Percentiles rank a stretch among this genome's conserved stretches.
These are phyloP conservation scores for Nanorana parkeri DNA, from an alignment of 2,113 vertebrate genomes.

Conservation along the genomic window DNA sequence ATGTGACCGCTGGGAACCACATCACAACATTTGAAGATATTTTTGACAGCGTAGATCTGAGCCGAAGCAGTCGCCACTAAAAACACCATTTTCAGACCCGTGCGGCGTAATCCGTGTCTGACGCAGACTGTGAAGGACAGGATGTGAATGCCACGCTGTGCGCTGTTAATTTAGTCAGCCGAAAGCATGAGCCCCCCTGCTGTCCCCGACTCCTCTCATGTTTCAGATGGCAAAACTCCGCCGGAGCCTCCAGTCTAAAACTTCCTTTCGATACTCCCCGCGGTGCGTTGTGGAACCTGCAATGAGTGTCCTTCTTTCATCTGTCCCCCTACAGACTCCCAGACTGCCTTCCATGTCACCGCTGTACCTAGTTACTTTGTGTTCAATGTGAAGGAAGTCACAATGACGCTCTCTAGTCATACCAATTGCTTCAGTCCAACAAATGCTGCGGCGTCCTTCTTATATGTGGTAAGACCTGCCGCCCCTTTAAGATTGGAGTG, in stretches of 20 bases:
- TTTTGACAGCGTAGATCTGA: background rate
- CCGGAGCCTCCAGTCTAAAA: slow-evolving; percentile 2
- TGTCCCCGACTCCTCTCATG: slow-evolving; percentile 32
- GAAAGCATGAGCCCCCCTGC: slow-evolving; percentile 49
- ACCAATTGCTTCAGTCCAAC: background rate
- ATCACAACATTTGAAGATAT: too few relatives aligned
- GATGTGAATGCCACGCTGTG: slow-evolving; percentile 44
- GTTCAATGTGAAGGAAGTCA: background rate
- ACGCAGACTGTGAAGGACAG: slow-evolving; percentile 27
- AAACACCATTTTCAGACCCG: background rate
- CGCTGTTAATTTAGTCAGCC: slow-evolving; percentile 53
- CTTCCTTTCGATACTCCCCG: slow-evolving; percentile 26
- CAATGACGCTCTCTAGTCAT: background rate
- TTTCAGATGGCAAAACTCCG: slow-evolving; percentile 34
- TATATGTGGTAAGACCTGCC: background rate
- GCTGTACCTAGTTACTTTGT: slow-evolving; percentile 1
- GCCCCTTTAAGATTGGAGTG: too few relatives aligned
- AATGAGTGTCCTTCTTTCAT: slow-evolving; percentile 41
- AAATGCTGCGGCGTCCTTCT: background rate
- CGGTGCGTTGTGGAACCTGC: slow-evolving; percentile 2
- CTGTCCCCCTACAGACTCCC: slow-evolving; percentile 3
- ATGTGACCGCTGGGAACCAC: too few relatives aligned
- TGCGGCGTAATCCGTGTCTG: background rate
- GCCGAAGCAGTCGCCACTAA: background rate
- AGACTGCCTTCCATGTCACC: slow-evolving; percentile 1